Evolutionary conservation across 2,797 vertebrate genomes (phyloP), one percentile per base, ranked within the genome.

Genomic region (Lerista edwardsae): DNA sequence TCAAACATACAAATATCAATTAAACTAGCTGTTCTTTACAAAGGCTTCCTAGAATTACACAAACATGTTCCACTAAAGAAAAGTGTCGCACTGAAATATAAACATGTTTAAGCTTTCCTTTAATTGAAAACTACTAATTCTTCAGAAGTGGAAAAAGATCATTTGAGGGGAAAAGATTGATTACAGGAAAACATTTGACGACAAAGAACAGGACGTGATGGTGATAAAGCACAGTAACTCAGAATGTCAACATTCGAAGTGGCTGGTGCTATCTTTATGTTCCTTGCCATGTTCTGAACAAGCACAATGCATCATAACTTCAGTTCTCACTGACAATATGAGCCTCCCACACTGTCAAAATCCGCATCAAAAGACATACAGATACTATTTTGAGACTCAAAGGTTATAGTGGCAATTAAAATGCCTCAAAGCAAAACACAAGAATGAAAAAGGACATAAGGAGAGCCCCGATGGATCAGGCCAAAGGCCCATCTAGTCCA

Each of bases 291-390:
- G 64, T 82, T 86, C 88, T 80, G 55, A 1, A 1, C 2, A 3
- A 87, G 86, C 89, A 89, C 88, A 84, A 87, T 91, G 84, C 68
- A 86, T 64, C 68, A 85, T 71, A 81, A 90, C 89, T 83, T 80
- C 83, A 72, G 77, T 0, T 0, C 78, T 81, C 77, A n/a, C 34
- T 65, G 65, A 90, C 84, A 84, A 79, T 21, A 14, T 79, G 90
- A 84, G 41, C 55, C 74, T 90, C 82, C 86, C 75, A 85, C 68
- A 75, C 81, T 44, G 44, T 36, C 3, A 41, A 67, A 69, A 79
- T 41, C 39, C 12, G 31, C 4, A 69, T 41, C 86, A 87, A 57
- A 68, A 77, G 6, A 83, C 71, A 62, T 64, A 84, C 14, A 36
- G 86, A 78, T 72, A 27, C 85, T 93, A 83, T 89, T 89, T 85